Percentiles rank a stretch among this genome's conserved stretches.
These are phyloP conservation scores for Cuculus canorus DNA, from an alignment of 2,797 vertebrate genomes.

Conservation along the genomic window DNA sequence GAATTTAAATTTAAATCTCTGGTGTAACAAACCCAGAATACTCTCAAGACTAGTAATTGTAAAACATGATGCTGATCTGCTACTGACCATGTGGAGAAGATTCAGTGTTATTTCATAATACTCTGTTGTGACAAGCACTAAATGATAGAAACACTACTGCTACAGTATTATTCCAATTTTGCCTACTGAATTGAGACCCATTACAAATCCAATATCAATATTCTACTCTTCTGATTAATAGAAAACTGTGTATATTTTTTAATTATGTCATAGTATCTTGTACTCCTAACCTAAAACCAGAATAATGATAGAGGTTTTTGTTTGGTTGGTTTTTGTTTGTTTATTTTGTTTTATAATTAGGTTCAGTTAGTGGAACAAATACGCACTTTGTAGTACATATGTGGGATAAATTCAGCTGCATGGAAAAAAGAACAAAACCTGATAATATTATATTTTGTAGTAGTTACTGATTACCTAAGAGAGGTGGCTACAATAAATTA, in stretches of 20 bases:
- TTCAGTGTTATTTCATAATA: background rate
- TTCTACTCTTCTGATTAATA: background rate
- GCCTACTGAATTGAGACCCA: background rate
- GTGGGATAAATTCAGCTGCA: background rate
- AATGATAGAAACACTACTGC: background rate
- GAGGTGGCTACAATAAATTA: background rate
- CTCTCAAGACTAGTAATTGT: constrained; percentile 1
- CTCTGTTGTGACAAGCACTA: background rate
- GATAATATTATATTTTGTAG: background rate
- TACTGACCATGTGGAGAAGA: background rate
- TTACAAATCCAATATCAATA: background rate
- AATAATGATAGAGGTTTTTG: background rate
- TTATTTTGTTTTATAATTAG: background rate
- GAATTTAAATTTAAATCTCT: constrained; percentile 15
- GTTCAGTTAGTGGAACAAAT: background rate
- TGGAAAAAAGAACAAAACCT: background rate
- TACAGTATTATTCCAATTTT: background rate
- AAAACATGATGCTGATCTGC: background rate
- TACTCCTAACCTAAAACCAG: background rate
- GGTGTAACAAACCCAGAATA: background rate
- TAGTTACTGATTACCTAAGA: background rate
- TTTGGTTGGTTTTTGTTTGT: background rate
- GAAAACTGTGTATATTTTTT: background rate
- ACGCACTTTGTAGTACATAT: background rate
- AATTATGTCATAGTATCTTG: background rate